Conservation (phyloP, 2,113 vertebrate species). For the Galemys pyrenaicus region DNA sequence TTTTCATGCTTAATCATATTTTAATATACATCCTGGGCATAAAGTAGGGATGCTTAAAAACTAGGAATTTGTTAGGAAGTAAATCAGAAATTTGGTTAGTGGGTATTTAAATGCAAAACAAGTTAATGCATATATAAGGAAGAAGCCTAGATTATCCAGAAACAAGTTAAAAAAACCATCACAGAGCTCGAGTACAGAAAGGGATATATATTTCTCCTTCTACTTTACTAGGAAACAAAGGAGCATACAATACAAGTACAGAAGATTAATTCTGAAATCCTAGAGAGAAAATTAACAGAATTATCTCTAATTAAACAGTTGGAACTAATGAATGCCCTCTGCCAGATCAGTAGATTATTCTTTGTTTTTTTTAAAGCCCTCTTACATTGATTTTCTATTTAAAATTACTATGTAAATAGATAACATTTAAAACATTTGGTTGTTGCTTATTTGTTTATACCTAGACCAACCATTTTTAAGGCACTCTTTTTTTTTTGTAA, state of each 20-base stretch:
- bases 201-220: background rate
- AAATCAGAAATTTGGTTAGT: background rate
- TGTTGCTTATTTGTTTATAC: background rate
- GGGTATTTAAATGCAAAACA: background rate
- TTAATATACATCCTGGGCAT: background rate
- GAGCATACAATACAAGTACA: background rate
- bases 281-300: background rate
- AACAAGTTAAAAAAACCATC: background rate
- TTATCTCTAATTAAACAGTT: background rate
- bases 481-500: too few species aligned
- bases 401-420: too few species aligned
- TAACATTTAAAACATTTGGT: too few species aligned
- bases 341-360: background rate
- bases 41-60: background rate
- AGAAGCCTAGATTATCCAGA: background rate
- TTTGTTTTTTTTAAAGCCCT: background rate
- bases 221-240: constrained; percentile 11
- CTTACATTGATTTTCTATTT: too few species aligned
- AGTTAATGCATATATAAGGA: background rate
- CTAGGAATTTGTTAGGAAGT: background rate
- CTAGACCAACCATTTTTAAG: background rate
- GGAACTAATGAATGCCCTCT: background rate
- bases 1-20: constrained; percentile 1
- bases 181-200: background rate
- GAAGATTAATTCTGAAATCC: background rate